These are phyloP conservation scores for Rhabdomys pumilio DNA, from an alignment of 2,797 vertebrate species.

Conservation along the genomic window DNA sequence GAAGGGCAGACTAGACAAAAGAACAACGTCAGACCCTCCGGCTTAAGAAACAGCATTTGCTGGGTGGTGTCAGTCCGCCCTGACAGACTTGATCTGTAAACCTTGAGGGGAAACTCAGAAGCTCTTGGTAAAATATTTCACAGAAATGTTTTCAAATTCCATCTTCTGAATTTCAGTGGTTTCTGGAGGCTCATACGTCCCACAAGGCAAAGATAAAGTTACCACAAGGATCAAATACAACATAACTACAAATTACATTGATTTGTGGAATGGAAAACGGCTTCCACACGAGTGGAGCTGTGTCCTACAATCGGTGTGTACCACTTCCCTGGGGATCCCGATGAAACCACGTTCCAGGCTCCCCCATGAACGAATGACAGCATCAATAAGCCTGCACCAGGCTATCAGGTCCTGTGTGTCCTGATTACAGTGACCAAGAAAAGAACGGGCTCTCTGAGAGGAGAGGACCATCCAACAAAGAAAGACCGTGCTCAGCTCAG, in stretches of 20 bases:
- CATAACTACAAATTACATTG: not conserved
- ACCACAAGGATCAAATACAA: constrained; percentile 15
- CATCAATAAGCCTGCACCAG: not conserved
- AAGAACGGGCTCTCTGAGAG: not conserved
- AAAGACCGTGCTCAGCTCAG: not conserved
- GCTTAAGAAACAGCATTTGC: not conserved
- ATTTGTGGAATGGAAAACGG: constrained; percentile 57
- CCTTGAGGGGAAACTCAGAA: not conserved
- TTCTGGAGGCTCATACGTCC: not conserved
- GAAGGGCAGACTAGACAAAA: constrained; percentile 8
- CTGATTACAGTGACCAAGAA: constrained; percentile 10
- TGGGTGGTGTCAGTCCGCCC: not conserved
- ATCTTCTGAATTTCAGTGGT: not conserved
- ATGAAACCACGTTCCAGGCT: constrained; percentile 50
- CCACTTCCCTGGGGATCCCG: constrained; percentile 39
- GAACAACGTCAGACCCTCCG: not conserved
- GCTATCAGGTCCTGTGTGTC: not conserved
- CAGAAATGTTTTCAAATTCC: constrained; percentile 21
- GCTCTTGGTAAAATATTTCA: not conserved
- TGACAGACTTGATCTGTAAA: not conserved
- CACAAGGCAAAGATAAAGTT: constrained; percentile 64
- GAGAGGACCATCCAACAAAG: not conserved
- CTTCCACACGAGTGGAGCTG: not conserved
- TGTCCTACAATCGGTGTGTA: not conserved
- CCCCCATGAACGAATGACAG: constrained; percentile 19